Conservation (phyloP, 2,888 invertebrate species). For the Hirtodrosophila cameraria region DNA sequence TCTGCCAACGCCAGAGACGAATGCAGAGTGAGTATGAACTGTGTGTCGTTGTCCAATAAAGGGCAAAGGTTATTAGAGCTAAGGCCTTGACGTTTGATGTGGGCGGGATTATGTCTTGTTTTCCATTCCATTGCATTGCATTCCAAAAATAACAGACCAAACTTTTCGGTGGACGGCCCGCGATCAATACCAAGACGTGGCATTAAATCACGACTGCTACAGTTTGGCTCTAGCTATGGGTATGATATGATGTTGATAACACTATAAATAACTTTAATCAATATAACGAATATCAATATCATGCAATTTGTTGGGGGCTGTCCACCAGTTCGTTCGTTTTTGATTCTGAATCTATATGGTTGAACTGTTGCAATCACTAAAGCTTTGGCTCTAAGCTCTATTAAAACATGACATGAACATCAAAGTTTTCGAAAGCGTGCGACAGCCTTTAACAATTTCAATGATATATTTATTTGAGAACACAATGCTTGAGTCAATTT, state of each 20-base stretch:
- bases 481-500: constrained; percentile 17
- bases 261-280: constrained; percentile 8
- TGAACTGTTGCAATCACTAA: constrained; percentile 36
- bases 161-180: constrained; percentile 90
- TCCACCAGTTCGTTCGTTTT: constrained; percentile 77
- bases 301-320: constrained; percentile 82
- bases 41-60: neutral
- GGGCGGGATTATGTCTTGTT: constrained; percentile 16
- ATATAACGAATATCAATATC: constrained; percentile 71
- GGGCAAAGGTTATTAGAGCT: neutral
- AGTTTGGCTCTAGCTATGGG: constrained; percentile 95
- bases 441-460: constrained; percentile 83
- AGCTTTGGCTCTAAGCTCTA: constrained; percentile 29
- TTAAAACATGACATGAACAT: constrained; percentile 28
- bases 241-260: constrained; percentile 89
- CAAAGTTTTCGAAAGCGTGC: constrained; percentile 84
- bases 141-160: constrained; percentile 79
- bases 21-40: constrained; percentile 93
- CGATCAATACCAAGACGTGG: constrained; percentile 95
- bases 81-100: constrained; percentile 12
- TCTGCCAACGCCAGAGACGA: constrained; percentile 97
- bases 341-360: constrained; percentile 2
- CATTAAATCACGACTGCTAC: constrained; percentile 95
- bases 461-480: constrained; percentile 78
- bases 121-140: constrained; percentile 20